Evolutionary conservation across 2,113 vertebrate genomes (phyloP), one percentile per base, ranked within the genome.

Genomic region (Poecile atricapillus): DNA sequence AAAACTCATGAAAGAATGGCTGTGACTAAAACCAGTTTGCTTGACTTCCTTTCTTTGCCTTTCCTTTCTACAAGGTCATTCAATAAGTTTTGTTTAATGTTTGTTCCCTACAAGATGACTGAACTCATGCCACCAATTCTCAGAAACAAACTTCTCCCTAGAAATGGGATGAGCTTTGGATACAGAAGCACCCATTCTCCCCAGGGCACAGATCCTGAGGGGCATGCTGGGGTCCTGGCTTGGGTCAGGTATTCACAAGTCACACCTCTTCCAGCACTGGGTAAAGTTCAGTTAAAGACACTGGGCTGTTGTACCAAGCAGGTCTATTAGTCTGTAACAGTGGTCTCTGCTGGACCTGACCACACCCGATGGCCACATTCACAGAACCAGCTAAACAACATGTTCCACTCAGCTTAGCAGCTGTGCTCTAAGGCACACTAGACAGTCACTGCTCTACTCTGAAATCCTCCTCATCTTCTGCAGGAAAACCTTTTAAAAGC

Each of bases 131-230:
- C 47, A 63, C 25, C 62, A 82, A 3, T 24, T 78, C 49, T 68
- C 70, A 68, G 50, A 77, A 93, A 55, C 6, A 62, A 85, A 43
- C 11, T 22, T 10, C 15, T 67, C 28, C 33, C 7, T 28, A 60
- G 21, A 24, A 83, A 67, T 5, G 13, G 49, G 41, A 60, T 47
- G 33, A 95, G 22, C 7, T 82, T 52, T 49, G 43, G 21, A 58
- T 56, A 33, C 68, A 87, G 49, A 67, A 73, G 39, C 39, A 90
- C 10, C 6, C 18, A 16, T 59, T 79, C 1, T 1, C 31, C 13
- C 30, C 27, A 11, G 35, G 39, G 55, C 15, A 49, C 15, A 1
- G 2, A 70, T 43, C 15, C 30, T 0, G 0, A 73, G 35, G 39
- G 39, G 39, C 33, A 41, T 3, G 2, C 46, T 17, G 9, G n/a